Evolutionary conservation across 2,113 vertebrate genomes (phyloP).

Genomic region (Colossoma macropomum): DNA sequence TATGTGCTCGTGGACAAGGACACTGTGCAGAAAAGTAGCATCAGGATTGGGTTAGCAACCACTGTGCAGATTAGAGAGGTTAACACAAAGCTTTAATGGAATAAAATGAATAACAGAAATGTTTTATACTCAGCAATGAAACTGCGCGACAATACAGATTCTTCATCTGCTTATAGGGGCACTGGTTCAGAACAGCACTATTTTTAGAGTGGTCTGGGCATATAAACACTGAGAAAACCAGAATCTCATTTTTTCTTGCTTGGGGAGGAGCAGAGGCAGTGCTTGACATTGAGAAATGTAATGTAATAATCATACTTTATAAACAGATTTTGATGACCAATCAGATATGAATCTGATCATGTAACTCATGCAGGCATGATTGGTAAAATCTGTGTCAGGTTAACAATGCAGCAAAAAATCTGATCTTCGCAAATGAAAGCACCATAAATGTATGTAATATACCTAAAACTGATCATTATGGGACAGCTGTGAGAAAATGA

Average conservation of each 20-base stretch:
- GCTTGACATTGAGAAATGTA: not conserved
- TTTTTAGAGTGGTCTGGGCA: conserved; percentile 11
- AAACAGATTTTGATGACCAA: too few species aligned
- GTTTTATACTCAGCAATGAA: conserved; percentile 12
- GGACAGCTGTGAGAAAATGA: too few species aligned
- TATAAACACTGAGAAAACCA: not conserved
- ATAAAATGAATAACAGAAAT: conserved; percentile 18
- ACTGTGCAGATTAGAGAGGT: conserved; percentile 30
- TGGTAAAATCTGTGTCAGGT: too few species aligned
- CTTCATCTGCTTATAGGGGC: not conserved
- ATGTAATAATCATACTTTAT: too few species aligned
- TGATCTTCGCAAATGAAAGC: too few species aligned
- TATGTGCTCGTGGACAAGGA: conserved; percentile 19
- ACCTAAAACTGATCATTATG: too few species aligned
- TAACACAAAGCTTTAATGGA: not conserved
- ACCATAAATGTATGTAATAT: too few species aligned
- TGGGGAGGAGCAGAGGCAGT: not conserved
- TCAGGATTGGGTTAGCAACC: conserved; percentile 15
- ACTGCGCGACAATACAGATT: conserved; percentile 27
- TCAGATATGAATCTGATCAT: too few species aligned
- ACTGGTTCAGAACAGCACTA: not conserved
- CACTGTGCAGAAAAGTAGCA: conserved; percentile 19
- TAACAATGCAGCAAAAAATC: too few species aligned
- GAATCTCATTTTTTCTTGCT: not conserved
- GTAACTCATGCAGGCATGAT: too few species aligned